These are phyloP conservation scores for Hyposoter didymator DNA, from an alignment of 2,888 invertebrate species.

Conservation along the genomic window DNA sequence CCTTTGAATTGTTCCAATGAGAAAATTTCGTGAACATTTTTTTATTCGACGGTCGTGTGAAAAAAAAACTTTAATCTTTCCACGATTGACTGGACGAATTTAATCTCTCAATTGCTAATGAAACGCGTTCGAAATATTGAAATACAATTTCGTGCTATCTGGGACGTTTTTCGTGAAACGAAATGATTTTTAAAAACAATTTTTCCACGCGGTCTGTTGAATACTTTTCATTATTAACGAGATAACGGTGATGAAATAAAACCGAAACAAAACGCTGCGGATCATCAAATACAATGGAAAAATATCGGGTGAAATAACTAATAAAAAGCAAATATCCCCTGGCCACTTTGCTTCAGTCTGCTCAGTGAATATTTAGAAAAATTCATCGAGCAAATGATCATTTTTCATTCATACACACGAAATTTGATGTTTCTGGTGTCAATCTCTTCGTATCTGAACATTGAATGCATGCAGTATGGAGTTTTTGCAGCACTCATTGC, in stretches of 20 bases:
- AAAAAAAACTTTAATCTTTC: not conserved
- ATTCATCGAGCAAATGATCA: constrained; percentile 44
- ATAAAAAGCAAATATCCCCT: not conserved
- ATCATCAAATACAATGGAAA: not conserved
- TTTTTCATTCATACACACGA: constrained; percentile 50
- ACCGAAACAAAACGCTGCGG: not conserved
- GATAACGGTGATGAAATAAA: not conserved
- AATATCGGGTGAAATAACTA: not conserved
- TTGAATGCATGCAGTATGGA: not conserved
- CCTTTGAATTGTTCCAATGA: not conserved
- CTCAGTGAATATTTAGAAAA: constrained; percentile 23
- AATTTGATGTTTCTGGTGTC: constrained; percentile 6
- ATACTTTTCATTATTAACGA: not conserved
- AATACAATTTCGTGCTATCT: not conserved
- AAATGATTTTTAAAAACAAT: not conserved
- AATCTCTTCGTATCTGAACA: constrained; percentile 9
- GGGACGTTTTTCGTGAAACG: not conserved
- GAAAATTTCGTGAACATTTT: not conserved
- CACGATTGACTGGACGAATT: not conserved
- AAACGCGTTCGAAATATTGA: not conserved
- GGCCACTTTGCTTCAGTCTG: not conserved
- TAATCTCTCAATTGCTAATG: not conserved
- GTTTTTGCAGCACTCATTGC: not conserved
- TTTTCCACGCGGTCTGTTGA: not conserved
- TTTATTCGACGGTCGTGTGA: not conserved